Percentiles rank a stretch among this genome's conserved stretches.
Conservation (phyloP, 2,113 vertebrate genomes). For the Onychostoma macrolepis region DNA sequence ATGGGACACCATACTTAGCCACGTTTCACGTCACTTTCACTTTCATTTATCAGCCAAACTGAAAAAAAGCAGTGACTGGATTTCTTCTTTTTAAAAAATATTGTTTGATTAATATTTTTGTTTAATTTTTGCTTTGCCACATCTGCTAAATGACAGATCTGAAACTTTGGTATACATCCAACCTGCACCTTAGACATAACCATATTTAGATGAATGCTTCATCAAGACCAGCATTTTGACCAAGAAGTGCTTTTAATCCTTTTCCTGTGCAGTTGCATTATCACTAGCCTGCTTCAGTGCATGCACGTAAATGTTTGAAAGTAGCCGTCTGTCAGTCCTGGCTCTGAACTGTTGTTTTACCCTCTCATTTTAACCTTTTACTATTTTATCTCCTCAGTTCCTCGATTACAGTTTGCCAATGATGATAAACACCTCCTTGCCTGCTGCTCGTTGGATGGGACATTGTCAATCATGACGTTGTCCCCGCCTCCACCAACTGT, state of each 20-base stretch:
- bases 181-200: not conserved
- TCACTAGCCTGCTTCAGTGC: not conserved
- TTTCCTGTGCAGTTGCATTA: not conserved
- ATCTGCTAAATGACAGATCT: not conserved
- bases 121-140: not conserved
- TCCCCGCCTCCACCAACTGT: constrained; percentile 86
- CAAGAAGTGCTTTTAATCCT: not conserved
- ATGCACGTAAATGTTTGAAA: not conserved
- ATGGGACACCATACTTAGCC: too few relatives aligned
- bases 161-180: not conserved
- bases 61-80: not conserved
- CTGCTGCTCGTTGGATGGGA: constrained; percentile 91
- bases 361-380: not conserved
- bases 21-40: too few relatives aligned
- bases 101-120: not conserved
- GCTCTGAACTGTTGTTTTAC: not conserved
- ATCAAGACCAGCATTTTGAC: not conserved
- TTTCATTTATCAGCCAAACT: too few relatives aligned
- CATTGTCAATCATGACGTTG: constrained; percentile 89
- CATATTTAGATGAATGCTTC: not conserved
- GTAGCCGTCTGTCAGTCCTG: not conserved
- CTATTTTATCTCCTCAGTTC: constrained; percentile 72
- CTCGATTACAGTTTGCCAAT: constrained; percentile 91
- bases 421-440: constrained; percentile 93
- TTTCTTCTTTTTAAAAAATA: not conserved